Evolutionary conservation across 1,140 invertebrate species (phyloP).

Genomic region (Bradynema listronoti): DNA sequence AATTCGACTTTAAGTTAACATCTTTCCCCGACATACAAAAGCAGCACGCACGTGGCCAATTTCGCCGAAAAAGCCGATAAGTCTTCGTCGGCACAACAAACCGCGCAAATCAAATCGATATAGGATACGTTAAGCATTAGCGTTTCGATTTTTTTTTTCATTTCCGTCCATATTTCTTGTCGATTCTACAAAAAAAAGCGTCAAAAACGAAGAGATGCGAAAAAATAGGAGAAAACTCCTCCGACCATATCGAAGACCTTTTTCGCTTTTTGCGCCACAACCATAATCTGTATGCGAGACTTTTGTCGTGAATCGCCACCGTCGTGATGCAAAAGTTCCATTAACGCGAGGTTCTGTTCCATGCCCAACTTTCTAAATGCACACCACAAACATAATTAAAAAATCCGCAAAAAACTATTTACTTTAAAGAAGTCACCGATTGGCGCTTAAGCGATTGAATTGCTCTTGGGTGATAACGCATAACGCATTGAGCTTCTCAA

Average conservation of each 20-base stretch:
- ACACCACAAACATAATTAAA: too few relatives aligned
- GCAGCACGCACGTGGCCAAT: constrained; percentile 11
- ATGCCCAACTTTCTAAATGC: constrained; percentile 1
- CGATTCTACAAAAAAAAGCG: background rate
- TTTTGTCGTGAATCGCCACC: background rate
- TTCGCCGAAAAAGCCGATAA: constrained; percentile 30
- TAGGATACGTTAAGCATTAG: background rate
- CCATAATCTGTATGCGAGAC: constrained; percentile 9
- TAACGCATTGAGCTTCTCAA: constrained; percentile 11
- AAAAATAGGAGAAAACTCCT: background rate
- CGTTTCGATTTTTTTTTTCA: background rate
- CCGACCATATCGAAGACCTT: constrained; percentile 22
- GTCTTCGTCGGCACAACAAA: constrained; percentile 26
- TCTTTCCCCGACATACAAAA: too few relatives aligned
- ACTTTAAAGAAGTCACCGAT: too few relatives aligned
- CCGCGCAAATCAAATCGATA: constrained; percentile 20
- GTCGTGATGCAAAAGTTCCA: constrained; percentile 6
- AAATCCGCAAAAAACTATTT: too few relatives aligned
- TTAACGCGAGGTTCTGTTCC: constrained; percentile 18
- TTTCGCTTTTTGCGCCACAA: constrained; percentile 22
- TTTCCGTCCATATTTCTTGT: background rate
- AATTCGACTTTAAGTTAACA: background rate
- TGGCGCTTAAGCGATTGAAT: too few relatives aligned
- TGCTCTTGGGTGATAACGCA: too few relatives aligned
- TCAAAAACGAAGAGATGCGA: background rate